Evolutionary conservation across 2,888 invertebrate species (phyloP).

Genomic region (Lamellibrachia columna): DNA sequence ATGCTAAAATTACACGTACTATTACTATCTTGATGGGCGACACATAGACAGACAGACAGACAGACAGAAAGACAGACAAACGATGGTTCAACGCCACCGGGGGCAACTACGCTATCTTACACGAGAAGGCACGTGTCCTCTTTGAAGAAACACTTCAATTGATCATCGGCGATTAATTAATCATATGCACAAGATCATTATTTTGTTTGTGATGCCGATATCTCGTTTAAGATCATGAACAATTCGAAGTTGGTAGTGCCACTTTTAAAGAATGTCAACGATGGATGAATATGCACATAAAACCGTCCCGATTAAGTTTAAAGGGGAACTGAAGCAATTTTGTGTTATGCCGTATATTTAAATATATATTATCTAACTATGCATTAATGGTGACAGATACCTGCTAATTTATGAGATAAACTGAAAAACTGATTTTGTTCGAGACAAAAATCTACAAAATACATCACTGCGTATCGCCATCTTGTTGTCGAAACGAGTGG

Average conservation of each 20-base stretch:
- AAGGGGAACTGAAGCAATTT: background rate
- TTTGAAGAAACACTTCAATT: background rate
- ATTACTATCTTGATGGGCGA: too few species aligned
- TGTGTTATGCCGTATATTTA: too few species aligned
- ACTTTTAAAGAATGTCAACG: background rate
- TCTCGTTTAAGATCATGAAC: background rate
- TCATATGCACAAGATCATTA: background rate
- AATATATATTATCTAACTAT: too few species aligned
- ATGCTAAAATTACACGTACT: too few species aligned
- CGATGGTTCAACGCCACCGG: background rate
- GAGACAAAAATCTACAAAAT: too few species aligned
- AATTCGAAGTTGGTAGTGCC: background rate
- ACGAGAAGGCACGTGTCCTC: background rate
- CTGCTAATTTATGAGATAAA: too few species aligned
- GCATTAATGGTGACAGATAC: too few species aligned
- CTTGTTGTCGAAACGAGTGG: too few species aligned
- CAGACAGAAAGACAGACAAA: background rate
- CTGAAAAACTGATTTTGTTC: too few species aligned
- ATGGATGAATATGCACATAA: background rate
- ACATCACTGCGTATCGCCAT: too few species aligned
- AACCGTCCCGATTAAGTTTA: background rate
- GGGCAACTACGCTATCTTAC: background rate
- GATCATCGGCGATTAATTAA: background rate
- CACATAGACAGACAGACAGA: background rate
- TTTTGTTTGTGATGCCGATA: background rate